Percentiles rank a stretch among this genome's conserved stretches.
Evolutionary conservation across 2,113 vertebrate genomes (phyloP).

Genomic region (Ailurus styani): DNA sequence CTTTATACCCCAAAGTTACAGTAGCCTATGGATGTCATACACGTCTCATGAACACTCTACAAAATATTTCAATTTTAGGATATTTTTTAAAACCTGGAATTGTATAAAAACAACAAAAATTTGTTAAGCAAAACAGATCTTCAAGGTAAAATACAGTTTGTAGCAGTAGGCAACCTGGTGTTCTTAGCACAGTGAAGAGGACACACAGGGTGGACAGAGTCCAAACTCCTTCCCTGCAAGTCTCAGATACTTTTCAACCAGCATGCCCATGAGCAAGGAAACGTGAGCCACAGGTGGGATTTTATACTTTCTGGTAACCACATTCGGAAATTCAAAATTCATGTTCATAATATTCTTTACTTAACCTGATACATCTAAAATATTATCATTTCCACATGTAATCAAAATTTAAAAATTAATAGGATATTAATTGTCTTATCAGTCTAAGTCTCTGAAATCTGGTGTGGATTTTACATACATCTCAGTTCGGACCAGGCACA

Average conservation of each 20-base stretch:
- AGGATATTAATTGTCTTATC: neutral
- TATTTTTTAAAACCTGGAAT: neutral
- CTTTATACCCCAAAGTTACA: neutral
- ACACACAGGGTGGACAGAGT: accelerated
- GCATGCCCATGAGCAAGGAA: neutral
- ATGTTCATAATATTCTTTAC: neutral
- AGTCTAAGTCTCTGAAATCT: neutral
- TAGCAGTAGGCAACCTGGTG: neutral
- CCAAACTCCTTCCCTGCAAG: neutral
- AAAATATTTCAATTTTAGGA: neutral
- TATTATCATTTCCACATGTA: neutral
- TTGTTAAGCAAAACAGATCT: neutral
- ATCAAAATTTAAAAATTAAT: neutral
- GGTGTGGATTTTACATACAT: neutral
- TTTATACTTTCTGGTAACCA: neutral
- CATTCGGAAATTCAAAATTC: neutral
- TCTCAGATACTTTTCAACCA: neutral
- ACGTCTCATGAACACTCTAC: neutral
- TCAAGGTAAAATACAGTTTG: neutral
- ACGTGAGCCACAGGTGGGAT: neutral
- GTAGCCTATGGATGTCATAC: neutral
- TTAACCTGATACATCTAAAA: neutral
- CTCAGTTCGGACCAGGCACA: neutral
- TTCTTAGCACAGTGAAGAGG: neutral
- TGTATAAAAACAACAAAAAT: neutral